Evolutionary conservation across 2,113 vertebrate genomes (phyloP).

Genomic region (Crotalus viridis): DNA sequence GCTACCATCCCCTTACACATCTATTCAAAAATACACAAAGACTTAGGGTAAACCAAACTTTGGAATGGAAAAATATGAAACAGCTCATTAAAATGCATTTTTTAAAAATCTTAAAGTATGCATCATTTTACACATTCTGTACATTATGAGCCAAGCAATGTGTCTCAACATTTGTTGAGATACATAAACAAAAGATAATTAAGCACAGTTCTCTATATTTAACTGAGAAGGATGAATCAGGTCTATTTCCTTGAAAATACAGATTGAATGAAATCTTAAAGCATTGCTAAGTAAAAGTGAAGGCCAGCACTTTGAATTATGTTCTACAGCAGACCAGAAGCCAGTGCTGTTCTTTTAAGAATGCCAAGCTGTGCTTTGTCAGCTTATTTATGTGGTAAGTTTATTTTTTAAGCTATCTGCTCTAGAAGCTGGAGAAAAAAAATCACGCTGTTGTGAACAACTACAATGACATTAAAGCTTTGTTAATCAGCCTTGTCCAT

Average conservation of each 20-base stretch:
- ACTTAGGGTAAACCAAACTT: background rate
- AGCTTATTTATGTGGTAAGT: background rate
- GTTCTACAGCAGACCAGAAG: background rate
- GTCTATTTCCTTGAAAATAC: background rate
- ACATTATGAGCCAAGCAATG: background rate
- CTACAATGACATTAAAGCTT: background rate
- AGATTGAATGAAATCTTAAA: background rate
- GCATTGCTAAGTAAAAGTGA: background rate
- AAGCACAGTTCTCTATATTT: background rate
- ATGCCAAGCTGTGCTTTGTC: background rate
- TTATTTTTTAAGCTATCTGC: background rate
- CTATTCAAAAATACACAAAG: background rate
- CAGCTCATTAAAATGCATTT: background rate
- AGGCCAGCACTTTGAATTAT: background rate
- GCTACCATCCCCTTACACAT: no score
- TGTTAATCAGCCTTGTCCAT: slow-evolving; percentile 18
- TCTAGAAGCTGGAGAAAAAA: background rate
- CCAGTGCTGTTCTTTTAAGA: background rate
- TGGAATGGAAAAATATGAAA: background rate
- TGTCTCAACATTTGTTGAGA: background rate
- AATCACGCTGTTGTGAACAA: background rate
- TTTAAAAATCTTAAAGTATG: background rate
- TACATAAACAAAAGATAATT: background rate
- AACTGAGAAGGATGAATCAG: background rate
- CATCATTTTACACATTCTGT: background rate